Conservation (phyloP, 2,113 vertebrate species). For the Eretmochelys imbricata region DNA sequence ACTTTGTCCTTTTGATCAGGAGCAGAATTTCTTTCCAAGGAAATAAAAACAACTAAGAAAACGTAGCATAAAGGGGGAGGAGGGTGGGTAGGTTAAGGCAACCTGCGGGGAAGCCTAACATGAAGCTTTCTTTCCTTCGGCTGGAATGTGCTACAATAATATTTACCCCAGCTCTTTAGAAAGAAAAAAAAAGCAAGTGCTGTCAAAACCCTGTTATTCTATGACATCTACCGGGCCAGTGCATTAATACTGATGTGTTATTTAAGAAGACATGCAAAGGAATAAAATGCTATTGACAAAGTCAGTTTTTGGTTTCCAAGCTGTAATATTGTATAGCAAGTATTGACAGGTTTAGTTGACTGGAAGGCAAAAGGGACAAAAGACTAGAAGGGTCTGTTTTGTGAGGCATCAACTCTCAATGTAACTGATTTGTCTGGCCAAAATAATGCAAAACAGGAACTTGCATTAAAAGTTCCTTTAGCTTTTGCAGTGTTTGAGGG, state of each 20-base stretch:
- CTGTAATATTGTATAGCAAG: background rate
- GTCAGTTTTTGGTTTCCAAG: background rate
- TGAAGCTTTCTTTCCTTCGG: background rate
- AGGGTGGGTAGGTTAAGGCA: background rate
- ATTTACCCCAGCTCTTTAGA: background rate
- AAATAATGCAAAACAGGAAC: background rate
- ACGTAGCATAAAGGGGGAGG: background rate
- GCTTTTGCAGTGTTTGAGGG: background rate
- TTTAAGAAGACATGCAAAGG: background rate
- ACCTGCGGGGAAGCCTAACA: background rate
- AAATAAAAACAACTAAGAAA: background rate
- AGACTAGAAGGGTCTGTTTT: background rate
- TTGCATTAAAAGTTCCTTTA: background rate
- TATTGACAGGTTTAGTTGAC: background rate
- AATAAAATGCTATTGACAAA: background rate
- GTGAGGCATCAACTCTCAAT: background rate
- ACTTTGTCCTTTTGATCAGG: no score
- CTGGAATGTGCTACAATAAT: background rate
- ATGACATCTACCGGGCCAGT: background rate
- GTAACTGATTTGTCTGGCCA: background rate
- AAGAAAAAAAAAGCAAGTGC: background rate
- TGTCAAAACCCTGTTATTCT: background rate
- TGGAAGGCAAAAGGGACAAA: background rate
- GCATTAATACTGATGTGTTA: background rate
- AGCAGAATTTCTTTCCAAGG: background rate